phyloP scores from a whole-genome alignment of 1,140 invertebrate species.

The Caenorhabditis remanei region DNA sequence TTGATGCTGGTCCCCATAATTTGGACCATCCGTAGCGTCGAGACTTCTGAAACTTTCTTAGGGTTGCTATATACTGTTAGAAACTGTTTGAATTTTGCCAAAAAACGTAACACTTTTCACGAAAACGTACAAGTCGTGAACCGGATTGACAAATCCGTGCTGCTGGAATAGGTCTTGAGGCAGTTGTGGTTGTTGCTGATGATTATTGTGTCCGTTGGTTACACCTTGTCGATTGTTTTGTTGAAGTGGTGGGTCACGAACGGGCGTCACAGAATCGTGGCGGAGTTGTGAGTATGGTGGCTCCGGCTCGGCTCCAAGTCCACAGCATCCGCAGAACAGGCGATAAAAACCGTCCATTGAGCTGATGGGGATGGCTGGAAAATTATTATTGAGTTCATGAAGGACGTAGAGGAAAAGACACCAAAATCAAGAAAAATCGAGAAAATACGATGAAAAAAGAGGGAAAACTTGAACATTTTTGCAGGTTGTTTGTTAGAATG shows the following conservation, averaged over 20 bases:
- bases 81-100: too few species aligned
- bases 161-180: neutral
- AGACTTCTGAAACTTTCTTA: slow-evolving; percentile 1
- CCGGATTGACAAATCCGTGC: slow-evolving; percentile 43
- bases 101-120: neutral
- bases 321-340: slow-evolving; percentile 47
- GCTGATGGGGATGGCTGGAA: neutral
- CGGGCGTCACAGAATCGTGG: slow-evolving; percentile 7
- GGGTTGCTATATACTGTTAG: too few species aligned
- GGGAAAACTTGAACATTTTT: too few species aligned
- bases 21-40: neutral
- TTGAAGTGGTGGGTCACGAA: slow-evolving; percentile 28
- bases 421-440: neutral
- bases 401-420: too few species aligned
- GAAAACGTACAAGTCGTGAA: slow-evolving; percentile 30
- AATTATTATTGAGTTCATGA: neutral
- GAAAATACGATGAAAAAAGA: neutral
- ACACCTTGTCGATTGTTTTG: neutral
- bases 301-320: neutral
- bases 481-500: too few species aligned
- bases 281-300: slow-evolving; percentile 36
- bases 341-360: slow-evolving; percentile 8
- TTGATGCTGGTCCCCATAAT: neutral
- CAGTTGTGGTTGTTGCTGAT: neutral
- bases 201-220: neutral